Percentiles rank a stretch among this genome's conserved stretches.
Conservation (phyloP, 2,888 invertebrate genomes). For the Dolichomitus sp. region DNA sequence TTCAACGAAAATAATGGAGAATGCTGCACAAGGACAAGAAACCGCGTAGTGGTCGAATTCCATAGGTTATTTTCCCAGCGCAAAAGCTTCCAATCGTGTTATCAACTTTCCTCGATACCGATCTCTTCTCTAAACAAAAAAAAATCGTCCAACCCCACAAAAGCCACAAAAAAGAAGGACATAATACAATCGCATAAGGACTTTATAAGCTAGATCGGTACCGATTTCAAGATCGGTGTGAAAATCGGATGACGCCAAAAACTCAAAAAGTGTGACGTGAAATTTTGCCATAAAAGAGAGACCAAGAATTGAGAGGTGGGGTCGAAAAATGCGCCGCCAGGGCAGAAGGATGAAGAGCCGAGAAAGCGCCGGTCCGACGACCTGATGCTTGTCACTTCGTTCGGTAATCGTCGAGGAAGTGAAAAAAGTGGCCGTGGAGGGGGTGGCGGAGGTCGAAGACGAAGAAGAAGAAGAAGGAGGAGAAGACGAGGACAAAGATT, state of each 20-base stretch:
- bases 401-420: constrained; percentile 29
- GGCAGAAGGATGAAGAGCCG: constrained; percentile 72
- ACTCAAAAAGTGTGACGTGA: neutral
- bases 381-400: constrained; percentile 68
- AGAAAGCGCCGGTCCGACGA: constrained; percentile 65
- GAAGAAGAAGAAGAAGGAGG: constrained; percentile 17
- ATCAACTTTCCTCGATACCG: neutral
- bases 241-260: constrained; percentile 4
- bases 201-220: neutral
- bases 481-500: constrained; percentile 19
- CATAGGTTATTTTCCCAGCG: neutral
- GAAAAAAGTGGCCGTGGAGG: constrained; percentile 30
- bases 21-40: constrained; percentile 18
- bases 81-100: constrained; percentile 41
- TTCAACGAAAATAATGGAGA: constrained; percentile 64
- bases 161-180: neutral
- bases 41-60: constrained; percentile 18
- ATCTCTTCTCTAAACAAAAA: neutral
- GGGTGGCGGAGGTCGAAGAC: constrained; percentile 30
- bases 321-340: constrained; percentile 72
- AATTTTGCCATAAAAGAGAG: constrained; percentile 8
- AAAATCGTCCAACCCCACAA: neutral
- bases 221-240: neutral
- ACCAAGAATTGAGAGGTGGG: constrained; percentile 6
- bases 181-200: neutral